These are phyloP conservation scores for Prosapia bicincta DNA, from an alignment of 2,888 invertebrate species.

Conservation along the genomic window DNA sequence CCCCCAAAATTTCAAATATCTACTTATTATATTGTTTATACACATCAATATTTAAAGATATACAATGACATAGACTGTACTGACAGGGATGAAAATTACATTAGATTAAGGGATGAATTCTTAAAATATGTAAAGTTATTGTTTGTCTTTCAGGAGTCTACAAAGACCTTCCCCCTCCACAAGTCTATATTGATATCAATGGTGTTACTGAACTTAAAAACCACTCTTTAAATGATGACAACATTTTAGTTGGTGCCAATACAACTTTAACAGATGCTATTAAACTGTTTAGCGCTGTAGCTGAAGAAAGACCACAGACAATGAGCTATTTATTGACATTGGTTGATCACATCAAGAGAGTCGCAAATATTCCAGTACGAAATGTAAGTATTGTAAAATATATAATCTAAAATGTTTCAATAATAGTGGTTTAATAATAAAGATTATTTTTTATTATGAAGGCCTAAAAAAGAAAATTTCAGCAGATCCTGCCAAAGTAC, in stretches of 20 bases:
- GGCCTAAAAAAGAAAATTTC: too few species aligned
- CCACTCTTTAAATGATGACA: conserved; percentile 41
- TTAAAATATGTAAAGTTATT: too few species aligned
- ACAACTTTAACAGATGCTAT: conserved; percentile 54
- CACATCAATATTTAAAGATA: too few species aligned
- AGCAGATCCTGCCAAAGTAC: too few species aligned
- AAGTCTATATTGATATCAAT: conserved; percentile 51
- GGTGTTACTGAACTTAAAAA: conserved; percentile 49
- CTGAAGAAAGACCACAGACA: conserved; percentile 40
- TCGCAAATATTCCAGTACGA: conserved; percentile 66
- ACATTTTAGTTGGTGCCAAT: conserved; percentile 53
- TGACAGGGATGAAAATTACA: too few species aligned
- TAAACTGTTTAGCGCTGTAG: conserved; percentile 41
- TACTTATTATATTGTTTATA: too few species aligned
- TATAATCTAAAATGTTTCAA: too few species aligned
- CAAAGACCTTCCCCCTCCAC: conserved; percentile 46
- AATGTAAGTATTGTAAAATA: conserved; percentile 64
- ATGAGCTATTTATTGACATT: conserved; percentile 58
- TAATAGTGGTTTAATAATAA: too few species aligned
- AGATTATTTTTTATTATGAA: too few species aligned
- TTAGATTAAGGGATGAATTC: too few species aligned
- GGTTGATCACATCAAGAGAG: conserved; percentile 59
- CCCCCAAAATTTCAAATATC: too few species aligned
- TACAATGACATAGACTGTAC: too few species aligned
- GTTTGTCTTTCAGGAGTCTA: conserved; percentile 45